Conservation (phyloP, 2,113 vertebrate genomes). For the Gyps fulvus region DNA sequence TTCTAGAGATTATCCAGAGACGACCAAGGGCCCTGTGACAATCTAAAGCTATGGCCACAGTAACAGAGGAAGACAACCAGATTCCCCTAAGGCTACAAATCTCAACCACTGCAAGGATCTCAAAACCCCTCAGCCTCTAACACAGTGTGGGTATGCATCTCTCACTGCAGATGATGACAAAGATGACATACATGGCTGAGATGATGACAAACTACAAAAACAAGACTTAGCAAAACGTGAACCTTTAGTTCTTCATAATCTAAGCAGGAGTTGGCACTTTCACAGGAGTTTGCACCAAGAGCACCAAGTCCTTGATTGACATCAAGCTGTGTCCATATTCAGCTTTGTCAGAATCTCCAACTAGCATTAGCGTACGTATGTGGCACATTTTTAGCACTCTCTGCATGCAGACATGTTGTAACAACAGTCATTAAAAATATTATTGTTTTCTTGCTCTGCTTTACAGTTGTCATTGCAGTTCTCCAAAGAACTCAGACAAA, state of each 20-base stretch:
- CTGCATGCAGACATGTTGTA: neutral
- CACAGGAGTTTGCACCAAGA: neutral
- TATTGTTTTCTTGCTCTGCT: neutral
- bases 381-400: neutral
- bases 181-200: neutral
- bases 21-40: neutral
- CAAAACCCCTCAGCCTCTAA: neutral
- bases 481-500: neutral
- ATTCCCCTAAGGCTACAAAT: neutral
- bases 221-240: neutral
- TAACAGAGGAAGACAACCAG: neutral
- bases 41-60: neutral
- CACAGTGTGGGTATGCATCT: neutral
- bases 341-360: neutral
- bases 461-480: neutral
- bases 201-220: neutral
- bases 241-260: neutral
- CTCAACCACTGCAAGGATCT: neutral
- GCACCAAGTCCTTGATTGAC: neutral
- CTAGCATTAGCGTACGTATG: neutral
- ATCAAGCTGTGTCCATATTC: neutral
- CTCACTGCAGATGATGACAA: neutral
- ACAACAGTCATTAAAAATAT: neutral
- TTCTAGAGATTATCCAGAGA: neutral
- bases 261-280: neutral